Conservation (phyloP, 1,140 invertebrate genomes). For the Eumaeus atala region DNA sequence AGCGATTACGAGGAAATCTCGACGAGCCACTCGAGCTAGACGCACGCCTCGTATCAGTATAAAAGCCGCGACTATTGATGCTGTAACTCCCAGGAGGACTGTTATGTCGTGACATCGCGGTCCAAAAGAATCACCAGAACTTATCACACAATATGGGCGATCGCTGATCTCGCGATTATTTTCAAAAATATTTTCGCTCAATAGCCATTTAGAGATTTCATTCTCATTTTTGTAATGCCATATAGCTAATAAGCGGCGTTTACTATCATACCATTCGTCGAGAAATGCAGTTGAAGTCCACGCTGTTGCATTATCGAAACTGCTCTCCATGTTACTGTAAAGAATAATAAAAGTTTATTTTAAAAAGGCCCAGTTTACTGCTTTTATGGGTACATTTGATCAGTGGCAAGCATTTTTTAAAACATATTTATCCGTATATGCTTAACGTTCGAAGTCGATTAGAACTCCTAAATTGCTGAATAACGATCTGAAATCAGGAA, state of each 20-base stretch:
- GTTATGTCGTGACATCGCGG: slow-evolving; percentile 27
- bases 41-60: slow-evolving; percentile 76
- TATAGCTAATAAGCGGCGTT: slow-evolving; percentile 12
- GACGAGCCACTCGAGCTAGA: slow-evolving; percentile 77
- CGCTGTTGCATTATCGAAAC: neutral
- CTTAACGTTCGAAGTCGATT: too few species aligned
- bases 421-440: too few species aligned
- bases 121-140: slow-evolving; percentile 21
- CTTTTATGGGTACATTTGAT: too few species aligned
- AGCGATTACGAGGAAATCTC: slow-evolving; percentile 46
- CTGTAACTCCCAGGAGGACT: slow-evolving; percentile 10
- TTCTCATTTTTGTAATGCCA: slow-evolving; percentile 14
- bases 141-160: slow-evolving; percentile 18
- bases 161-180: slow-evolving; percentile 9
- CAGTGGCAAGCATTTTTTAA: too few species aligned
- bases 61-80: slow-evolving; percentile 76
- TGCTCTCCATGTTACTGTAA: slow-evolving; percentile 8
- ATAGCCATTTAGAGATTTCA: neutral
- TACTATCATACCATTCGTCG: slow-evolving; percentile 20
- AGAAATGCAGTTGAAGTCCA: slow-evolving; percentile 12
- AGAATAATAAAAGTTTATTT: too few species aligned
- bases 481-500: too few species aligned
- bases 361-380: too few species aligned
- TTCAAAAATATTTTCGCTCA: neutral
- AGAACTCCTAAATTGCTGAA: too few species aligned